A percentile compares a stretch with the other conserved stretches of the same genome.
phyloP scores from a whole-genome alignment of 2,113 vertebrate genomes.

The Ochotona princeps region DNA sequence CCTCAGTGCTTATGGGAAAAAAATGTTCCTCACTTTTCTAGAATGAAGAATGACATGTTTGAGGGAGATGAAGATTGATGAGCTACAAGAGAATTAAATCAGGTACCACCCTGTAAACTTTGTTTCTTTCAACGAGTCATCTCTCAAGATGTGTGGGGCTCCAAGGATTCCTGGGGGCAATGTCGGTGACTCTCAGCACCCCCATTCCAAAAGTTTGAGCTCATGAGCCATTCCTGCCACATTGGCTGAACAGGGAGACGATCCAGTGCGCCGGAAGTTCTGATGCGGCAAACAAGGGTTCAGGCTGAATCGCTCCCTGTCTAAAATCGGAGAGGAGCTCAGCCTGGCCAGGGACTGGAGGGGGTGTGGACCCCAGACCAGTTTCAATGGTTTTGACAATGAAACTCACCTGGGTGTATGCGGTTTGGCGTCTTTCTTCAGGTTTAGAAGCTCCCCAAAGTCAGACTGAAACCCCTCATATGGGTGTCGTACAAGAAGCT shows the following conservation, averaged over 20 bases:
- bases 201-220: fast-evolving
- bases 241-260: too few species aligned
- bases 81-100: neutral
- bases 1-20: neutral
- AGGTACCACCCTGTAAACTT: neutral
- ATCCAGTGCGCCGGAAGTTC: neutral
- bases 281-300: neutral
- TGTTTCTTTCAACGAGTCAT: neutral
- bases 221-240: neutral
- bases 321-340: neutral
- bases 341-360: neutral
- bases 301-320: neutral
- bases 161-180: neutral
- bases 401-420: constrained; percentile 73
- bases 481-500: neutral
- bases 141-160: neutral
- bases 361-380: neutral
- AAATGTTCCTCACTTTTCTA: neutral
- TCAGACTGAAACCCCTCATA: constrained; percentile 66
- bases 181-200: neutral
- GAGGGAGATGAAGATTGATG: neutral
- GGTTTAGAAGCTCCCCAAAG: constrained; percentile 39
- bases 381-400: constrained; percentile 74
- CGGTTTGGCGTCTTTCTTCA: constrained; percentile 34
- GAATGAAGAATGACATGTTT: neutral